Base-by-base conservation (phyloP, 2,888 invertebrate genomes). In the Pimpla rufipes region DNA sequence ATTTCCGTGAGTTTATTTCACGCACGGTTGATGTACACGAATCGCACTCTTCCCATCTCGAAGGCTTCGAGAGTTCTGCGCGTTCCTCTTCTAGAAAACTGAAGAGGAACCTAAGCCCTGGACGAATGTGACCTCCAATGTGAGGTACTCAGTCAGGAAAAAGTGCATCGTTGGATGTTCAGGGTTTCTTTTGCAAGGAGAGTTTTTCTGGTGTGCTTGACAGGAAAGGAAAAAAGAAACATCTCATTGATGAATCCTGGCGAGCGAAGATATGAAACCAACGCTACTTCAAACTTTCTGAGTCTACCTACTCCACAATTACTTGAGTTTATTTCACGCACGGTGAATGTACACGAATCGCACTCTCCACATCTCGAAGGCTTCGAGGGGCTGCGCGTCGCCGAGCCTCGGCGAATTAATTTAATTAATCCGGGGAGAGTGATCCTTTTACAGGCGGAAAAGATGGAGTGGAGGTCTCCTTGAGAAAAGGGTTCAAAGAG, bases 361-460 rank as follows among this genome's bases (percentile, higher is more conserved):
- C 21, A 35, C 11, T n/a, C n/a, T n/a, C n/a, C n/a, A n/a, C 73
- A 66, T 55, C n/a, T 45, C 10, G 55, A 42, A 76, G 40, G 62
- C 40, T 42, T 45, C 57, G 47, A 59, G 52, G 74, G 52, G n/a
- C 23, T 55, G 57, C 57, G 67, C 47, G n/a, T 42, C 29, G 37
- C 57, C 18, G 70, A 67, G 66, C 64, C 75, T 70, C 23, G 74
- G 50, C 8, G 74, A 76, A 79, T 83, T 70, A 75, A 83, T 83
- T 29, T 73, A 83, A 75, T 83, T 79, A 83, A 47, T 11, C 23
- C 29, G 59, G 16, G 70, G 70, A 71, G 83, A 79, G 79, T 59
- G 79, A 66, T 70, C 70, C 79, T 76, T 83, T 79, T 71, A 76
- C 50, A 7, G 21, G 35, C 16, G 59, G 18, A 6, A 55, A 71